phyloP scores from a whole-genome alignment of 2,888 invertebrate genomes.

The Lamproptera curius region DNA sequence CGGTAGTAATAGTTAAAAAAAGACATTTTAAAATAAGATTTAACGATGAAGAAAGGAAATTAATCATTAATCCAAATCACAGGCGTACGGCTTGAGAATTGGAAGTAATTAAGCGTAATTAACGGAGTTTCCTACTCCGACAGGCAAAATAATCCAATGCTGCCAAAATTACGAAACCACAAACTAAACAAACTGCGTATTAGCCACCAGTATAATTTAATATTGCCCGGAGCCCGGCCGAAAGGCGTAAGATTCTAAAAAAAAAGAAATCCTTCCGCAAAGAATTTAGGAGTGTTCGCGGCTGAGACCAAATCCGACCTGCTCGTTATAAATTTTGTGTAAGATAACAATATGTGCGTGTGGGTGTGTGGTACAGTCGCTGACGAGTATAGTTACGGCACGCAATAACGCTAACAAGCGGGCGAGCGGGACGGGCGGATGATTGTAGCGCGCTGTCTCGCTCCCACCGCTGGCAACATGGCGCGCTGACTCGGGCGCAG shows the following conservation, averaged over 20 bases:
- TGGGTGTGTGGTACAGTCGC: slow-evolving; percentile 72
- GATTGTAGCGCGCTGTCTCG: slow-evolving; percentile 49
- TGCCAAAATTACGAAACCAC: slow-evolving; percentile 55
- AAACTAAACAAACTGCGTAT: slow-evolving; percentile 53
- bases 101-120: slow-evolving; percentile 7
- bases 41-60: too few relatives aligned
- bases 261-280: slow-evolving; percentile 68
- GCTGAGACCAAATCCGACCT: slow-evolving; percentile 61
- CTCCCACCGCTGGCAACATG: slow-evolving; percentile 67
- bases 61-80: not conserved
- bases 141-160: slow-evolving; percentile 35
- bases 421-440: slow-evolving; percentile 47
- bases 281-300: slow-evolving; percentile 72
- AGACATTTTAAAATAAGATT: too few relatives aligned
- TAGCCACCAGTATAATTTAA: slow-evolving; percentile 57
- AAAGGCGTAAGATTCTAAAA: slow-evolving; percentile 49
- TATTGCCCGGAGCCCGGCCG: slow-evolving; percentile 47
- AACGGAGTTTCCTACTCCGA: not conserved
- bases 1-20: too few relatives aligned
- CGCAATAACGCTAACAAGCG: slow-evolving; percentile 79
- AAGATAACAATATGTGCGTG: slow-evolving; percentile 74
- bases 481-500: slow-evolving; percentile 80
- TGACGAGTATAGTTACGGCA: slow-evolving; percentile 77
- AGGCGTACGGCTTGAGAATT: not conserved
- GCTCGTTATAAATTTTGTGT: slow-evolving; percentile 76